Evolutionary conservation across 2,113 vertebrate genomes (phyloP), one percentile per base, ranked within the genome.

Genomic region (Danionella cerebrum): DNA sequence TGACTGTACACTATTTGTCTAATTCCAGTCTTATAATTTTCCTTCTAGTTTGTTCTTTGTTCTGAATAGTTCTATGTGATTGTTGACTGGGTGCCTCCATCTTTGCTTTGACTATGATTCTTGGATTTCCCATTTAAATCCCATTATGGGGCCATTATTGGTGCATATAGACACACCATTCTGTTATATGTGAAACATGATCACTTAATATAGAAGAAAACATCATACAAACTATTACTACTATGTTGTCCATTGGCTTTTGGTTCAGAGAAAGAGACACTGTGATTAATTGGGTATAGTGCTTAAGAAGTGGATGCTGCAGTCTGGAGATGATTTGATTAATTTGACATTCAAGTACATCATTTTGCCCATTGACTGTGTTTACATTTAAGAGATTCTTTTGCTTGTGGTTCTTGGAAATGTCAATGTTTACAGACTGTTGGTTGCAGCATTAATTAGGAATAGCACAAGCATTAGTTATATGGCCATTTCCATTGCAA

Each of bases 91-190:
- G n/a, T n/a, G n/a, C n/a, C n/a, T n/a, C n/a, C n/a, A n/a, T n/a
- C n/a, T n/a, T n/a, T n/a, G n/a, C n/a, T n/a, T n/a, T n/a, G n/a
- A n/a, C n/a, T n/a, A n/a, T n/a, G n/a, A n/a, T n/a, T n/a, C n/a
- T n/a, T n/a, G 48, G 51, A 44, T 72, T 19, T 52, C 38, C 42
- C 47, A 45, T 67, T 47, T 48, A 54, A 54, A 67, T 64, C 69
- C n/a, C n/a, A n/a, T n/a, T 51, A 31, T 12, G 39, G 19, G 70
- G 62, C 22, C 36, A 73, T 76, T 68, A 48, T n/a, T 35, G 55
- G 38, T n/a, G 24, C 36, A 51, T n/a, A 18, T 41, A 14, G 60
- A 59, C 38, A 54, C 39, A 60, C 11, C 12, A 27, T 24, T 65
- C n/a, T 42, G 8, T 48, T 36, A 29, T 71, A 45, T 41, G 52